phyloP scores from a whole-genome alignment of 1,140 invertebrate genomes.

The Drosophila melanica region DNA sequence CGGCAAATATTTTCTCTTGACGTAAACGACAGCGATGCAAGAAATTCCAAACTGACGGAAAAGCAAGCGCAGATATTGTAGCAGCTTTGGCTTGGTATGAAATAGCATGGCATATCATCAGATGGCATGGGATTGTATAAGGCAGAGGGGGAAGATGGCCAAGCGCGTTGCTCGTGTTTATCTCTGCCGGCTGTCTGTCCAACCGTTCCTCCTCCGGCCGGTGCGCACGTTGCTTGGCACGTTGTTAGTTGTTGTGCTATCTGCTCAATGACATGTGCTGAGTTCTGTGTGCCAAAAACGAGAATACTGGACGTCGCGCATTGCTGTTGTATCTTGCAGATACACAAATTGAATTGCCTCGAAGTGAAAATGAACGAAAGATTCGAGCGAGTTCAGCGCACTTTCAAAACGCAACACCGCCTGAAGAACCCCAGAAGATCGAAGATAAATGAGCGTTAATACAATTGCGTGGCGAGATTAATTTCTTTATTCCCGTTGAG shows the following conservation, averaged over 20 bases:
- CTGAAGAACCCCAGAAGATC: slow-evolving; percentile 15
- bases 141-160: not conserved
- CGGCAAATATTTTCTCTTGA: slow-evolving; percentile 67
- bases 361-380: slow-evolving; percentile 4
- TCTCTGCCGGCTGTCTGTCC: slow-evolving; percentile 36
- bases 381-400: slow-evolving; percentile 62
- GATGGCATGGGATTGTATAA: not conserved
- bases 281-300: slow-evolving; percentile 59
- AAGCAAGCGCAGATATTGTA: slow-evolving; percentile 73
- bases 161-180: slow-evolving; percentile 39
- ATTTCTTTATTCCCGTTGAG: slow-evolving; percentile 56
- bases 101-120: not conserved
- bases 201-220: not conserved
- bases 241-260: slow-evolving; percentile 64
- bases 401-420: slow-evolving; percentile 56
- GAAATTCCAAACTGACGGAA: slow-evolving; percentile 80
- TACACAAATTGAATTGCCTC: slow-evolving; percentile 49
- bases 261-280: slow-evolving; percentile 75
- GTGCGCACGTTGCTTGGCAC: slow-evolving; percentile 36
- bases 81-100: slow-evolving; percentile 46
- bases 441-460: slow-evolving; percentile 35
- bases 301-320: slow-evolving; percentile 52
- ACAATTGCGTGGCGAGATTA: slow-evolving; percentile 70
- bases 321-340: slow-evolving; percentile 66
- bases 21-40: slow-evolving; percentile 63